Evolutionary conservation across 35 echinoderm and acorn worm genomes (phyloP), one percentile per base, ranked within the genome.

Genomic region (Ophiothrix spiculata): DNA sequence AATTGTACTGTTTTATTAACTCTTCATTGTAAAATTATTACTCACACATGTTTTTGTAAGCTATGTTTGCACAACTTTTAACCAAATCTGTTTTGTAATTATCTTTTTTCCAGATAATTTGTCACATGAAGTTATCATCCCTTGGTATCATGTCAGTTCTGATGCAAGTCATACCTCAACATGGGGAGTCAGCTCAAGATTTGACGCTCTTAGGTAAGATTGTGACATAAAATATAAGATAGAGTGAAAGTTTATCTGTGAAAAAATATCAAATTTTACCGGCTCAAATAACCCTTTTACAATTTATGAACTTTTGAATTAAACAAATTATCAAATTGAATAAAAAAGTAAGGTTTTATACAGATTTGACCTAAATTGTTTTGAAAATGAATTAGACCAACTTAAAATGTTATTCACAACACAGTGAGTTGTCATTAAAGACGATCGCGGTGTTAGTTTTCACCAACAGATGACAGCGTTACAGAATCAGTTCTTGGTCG

Each of bases 71-170:
- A n/a, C n/a, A 49, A 49, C 19, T 49, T 49, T 49, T 6, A 10
- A 49, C 6, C 6, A 49, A 49, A 49, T 49, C 42, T 25, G 29
- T 25, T 69, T 69, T 69, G 10, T 69, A 28, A 28, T 69, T 25
- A 69, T 69, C 29, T 76, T 79, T 3, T 56, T 88, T 88, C 39
- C 77, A 88, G 86, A 77, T 64, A 2, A 79, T 80, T 17, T 34
- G 79, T 33, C 77, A 80, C 31, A 88, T 88, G 86, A 88, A 80
- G 77, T 54, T 88, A 29, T 76, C 77, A 14, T 80, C 86, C 29
- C 42, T 88, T 49, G 86, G 86, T 69, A 56, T 88, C 13, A 64
- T 88, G 0, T 64, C 86, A 80, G 16, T 32, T 23, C 56, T 88
- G 14, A 56, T 88, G 56, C 38, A 88, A 17, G 45, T 88, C 19